phyloP scores from a whole-genome alignment of 2,888 invertebrate genomes.

The Nemurella pictetii region DNA sequence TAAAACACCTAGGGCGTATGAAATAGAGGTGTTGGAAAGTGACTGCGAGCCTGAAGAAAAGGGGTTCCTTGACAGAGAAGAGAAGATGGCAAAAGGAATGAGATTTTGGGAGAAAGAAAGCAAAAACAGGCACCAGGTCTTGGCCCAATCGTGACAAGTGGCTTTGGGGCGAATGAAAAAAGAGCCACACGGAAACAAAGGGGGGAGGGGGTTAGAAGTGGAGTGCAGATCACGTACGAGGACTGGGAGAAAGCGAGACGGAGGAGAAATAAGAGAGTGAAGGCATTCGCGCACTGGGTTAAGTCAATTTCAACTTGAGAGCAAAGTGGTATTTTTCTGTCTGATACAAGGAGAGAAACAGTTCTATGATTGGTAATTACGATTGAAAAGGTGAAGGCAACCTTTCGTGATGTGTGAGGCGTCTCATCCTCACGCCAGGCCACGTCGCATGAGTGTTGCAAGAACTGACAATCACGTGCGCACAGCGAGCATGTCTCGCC shows the following conservation, averaged over 20 bases:
- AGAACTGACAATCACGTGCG: background rate
- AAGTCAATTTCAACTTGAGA: slow-evolving; percentile 22
- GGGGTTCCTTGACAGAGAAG: slow-evolving; percentile 20
- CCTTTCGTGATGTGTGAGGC: background rate
- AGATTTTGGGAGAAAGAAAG: slow-evolving; percentile 23
- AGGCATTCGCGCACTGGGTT: slow-evolving; percentile 18
- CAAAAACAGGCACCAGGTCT: slow-evolving; percentile 21
- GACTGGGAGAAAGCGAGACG: background rate
- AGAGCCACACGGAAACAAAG: slow-evolving; percentile 29
- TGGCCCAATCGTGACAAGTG: slow-evolving; percentile 35
- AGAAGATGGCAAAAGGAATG: slow-evolving; percentile 19
- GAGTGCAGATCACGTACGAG: slow-evolving; percentile 30
- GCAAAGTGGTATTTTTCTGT: slow-evolving; percentile 7
- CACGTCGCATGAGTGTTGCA: background rate
- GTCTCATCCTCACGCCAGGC: background rate
- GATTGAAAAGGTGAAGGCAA: background rate
- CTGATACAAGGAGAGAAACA: background rate
- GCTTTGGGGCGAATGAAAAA: slow-evolving; percentile 34
- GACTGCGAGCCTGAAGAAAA: slow-evolving; percentile 13
- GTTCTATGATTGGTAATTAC: slow-evolving; percentile 19
- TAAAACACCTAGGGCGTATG: slow-evolving; percentile 19
- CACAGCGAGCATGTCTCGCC: background rate
- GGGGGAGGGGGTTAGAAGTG: slow-evolving; percentile 6
- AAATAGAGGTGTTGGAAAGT: slow-evolving; percentile 19
- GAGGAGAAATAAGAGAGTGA: slow-evolving; percentile 14